Conservation (phyloP, 2,888 invertebrate genomes). For the Orthonevra nobilis region DNA sequence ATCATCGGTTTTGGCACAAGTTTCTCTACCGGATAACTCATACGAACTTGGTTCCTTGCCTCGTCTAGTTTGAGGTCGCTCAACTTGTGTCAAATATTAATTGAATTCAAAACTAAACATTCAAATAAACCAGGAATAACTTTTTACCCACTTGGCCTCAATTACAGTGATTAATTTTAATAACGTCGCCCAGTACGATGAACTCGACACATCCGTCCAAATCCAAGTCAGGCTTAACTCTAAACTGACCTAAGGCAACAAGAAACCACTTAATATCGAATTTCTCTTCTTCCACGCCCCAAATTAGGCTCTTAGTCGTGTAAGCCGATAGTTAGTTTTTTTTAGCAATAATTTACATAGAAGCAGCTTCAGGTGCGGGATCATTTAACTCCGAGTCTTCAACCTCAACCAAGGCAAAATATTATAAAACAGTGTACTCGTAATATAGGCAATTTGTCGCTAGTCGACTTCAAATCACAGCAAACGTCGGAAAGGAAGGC, state of each 20-base stretch:
- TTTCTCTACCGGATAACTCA: too few relatives aligned
- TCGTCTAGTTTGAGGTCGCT: not conserved
- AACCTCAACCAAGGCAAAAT: slow-evolving; percentile 21
- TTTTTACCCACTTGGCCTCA: slow-evolving; percentile 28
- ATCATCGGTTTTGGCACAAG: too few relatives aligned
- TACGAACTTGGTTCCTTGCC: too few relatives aligned
- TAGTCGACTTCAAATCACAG: slow-evolving; percentile 10
- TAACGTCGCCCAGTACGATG: slow-evolving; percentile 13
- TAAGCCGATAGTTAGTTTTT: slow-evolving; percentile 8
- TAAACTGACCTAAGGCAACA: slow-evolving; percentile 36
- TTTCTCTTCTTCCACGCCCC: slow-evolving; percentile 42
- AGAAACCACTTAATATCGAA: slow-evolving; percentile 52
- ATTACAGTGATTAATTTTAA: not conserved
- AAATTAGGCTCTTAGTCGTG: not conserved
- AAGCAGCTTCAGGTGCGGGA: not conserved
- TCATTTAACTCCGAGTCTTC: slow-evolving; percentile 30
- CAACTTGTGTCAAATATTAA: not conserved
- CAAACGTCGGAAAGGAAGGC: too few relatives aligned
- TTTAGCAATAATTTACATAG: too few relatives aligned
- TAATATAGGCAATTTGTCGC: slow-evolving; percentile 9
- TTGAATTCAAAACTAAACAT: not conserved
- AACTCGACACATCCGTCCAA: not conserved
- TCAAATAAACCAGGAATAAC: slow-evolving; percentile 3
- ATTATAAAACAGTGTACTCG: slow-evolving; percentile 2
- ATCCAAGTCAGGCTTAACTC: slow-evolving; percentile 7